Percentiles rank a stretch among this genome's conserved stretches.
These are phyloP conservation scores for Cepaea nemoralis DNA, from an alignment of 1,140 invertebrate genomes.

Conservation along the genomic window DNA sequence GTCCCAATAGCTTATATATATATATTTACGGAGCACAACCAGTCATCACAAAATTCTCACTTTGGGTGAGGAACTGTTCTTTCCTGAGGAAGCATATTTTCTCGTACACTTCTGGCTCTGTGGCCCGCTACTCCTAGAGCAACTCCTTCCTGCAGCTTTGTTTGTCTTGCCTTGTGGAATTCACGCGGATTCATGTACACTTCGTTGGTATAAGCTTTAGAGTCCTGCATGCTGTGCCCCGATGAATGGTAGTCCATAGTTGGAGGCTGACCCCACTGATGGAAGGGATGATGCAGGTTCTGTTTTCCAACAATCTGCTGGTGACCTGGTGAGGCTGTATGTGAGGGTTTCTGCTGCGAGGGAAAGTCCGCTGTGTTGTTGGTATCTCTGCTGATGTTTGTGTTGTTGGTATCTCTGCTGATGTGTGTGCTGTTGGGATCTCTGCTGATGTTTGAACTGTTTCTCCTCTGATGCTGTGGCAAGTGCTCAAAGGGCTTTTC, in stretches of 20 bases:
- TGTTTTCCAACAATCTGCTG: neutral
- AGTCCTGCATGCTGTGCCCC: neutral
- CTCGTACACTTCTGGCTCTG: neutral
- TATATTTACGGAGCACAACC: too few species aligned
- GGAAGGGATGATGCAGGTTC: neutral
- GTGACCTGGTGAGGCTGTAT: neutral
- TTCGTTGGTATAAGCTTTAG: constrained; percentile 62
- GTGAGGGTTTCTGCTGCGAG: neutral
- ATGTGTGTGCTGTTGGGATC: neutral
- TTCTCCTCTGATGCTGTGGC: constrained; percentile 42
- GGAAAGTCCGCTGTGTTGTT: constrained; percentile 7
- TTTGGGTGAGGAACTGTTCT: neutral
- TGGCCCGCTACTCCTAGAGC: neutral
- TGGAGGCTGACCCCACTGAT: neutral
- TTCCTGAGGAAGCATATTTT: neutral
- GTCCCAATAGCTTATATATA: too few species aligned
- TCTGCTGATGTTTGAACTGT: neutral
- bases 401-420: constrained; percentile 20
- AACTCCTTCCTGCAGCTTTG: neutral
- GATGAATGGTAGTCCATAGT: constrained; percentile 2
- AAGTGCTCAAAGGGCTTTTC: constrained; percentile 64
- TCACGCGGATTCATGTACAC: constrained; percentile 68
- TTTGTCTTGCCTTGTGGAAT: constrained; percentile 45
- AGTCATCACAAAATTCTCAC: too few species aligned
- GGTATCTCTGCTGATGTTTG: neutral